Evolutionary conservation across 2,888 invertebrate species (phyloP), one percentile per base, ranked within the genome.

Genomic region (Argyresthia goedartella): DNA sequence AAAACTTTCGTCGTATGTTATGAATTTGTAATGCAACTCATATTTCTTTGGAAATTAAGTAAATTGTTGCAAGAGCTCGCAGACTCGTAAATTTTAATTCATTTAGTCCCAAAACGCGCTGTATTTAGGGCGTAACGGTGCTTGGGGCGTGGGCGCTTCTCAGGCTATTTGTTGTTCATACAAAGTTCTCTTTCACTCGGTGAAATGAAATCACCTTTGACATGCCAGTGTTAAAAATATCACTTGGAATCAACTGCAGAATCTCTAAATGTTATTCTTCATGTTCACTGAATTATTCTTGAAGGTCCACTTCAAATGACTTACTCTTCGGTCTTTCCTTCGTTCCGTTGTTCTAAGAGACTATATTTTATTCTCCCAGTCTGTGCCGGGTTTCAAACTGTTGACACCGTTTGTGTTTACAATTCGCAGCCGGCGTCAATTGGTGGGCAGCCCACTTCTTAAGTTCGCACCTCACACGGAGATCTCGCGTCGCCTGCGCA

Each of bases 381-480:
- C 25, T 2, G 39, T 39, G n/a, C 39, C 10, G 39, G 3, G 41
- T n/a, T 6, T 16, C 9, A 8, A 15, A 11, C 51, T 51, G 16
- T 51, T 51, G 51, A 51, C 51, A 43, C 44, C 9, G 45, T 50
- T 50, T 15, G 48, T 43, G 35, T 34, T 25, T 25, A 11, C 42
- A n/a, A 25, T 25, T 25, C 41, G 25, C 6, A 13, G 36, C 33
- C 33, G n/a, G 34, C 42, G 52, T 52, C 52, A 52, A 52, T 52
- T 52, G 52, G 48, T 34, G 13, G 48, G 4, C 48, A 43, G 48
- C 52, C 47, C 52, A 47, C 48, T 48, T 48, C 34, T 35, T 48
- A 36, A 34, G 52, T 52, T 50, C 33, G 48, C 48, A 45, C 48
- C 51, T 41, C 52, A 48, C 41, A 39, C 43, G 44, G 36, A n/a